These are phyloP conservation scores for Abramis brama DNA, from an alignment of 2,113 vertebrate genomes.

Conservation along the genomic window DNA sequence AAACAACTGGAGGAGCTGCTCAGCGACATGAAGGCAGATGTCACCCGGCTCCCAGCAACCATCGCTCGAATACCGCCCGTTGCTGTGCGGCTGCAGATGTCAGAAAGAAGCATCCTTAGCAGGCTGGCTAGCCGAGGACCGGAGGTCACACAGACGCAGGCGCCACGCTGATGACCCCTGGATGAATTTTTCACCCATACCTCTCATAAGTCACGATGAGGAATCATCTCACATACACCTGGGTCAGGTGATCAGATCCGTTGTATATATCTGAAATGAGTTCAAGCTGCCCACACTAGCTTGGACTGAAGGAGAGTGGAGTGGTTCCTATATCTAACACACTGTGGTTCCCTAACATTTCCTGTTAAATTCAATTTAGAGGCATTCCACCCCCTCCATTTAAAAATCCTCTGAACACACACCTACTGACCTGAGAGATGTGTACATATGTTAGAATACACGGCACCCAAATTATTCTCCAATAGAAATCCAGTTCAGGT, in stretches of 20 bases:
- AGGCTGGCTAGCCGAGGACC: slow-evolving; percentile 92
- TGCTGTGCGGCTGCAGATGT: slow-evolving; percentile 96
- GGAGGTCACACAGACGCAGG: slow-evolving; percentile 87
- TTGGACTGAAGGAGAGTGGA: slow-evolving; percentile 7
- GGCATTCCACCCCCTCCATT: slow-evolving; percentile 21
- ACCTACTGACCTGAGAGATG: slow-evolving; percentile 5
- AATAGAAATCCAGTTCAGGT: slow-evolving; percentile 28
- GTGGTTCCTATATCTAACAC: neutral
- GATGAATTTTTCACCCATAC: neutral
- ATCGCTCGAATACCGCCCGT: slow-evolving; percentile 96
- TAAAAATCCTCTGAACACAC: neutral
- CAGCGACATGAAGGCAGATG: slow-evolving; percentile 98
- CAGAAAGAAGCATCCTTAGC: slow-evolving; percentile 96
- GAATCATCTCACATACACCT: slow-evolving; percentile 18
- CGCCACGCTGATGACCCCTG: slow-evolving; percentile 69
- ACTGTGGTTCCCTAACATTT: slow-evolving; percentile 21
- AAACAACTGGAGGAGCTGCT: slow-evolving; percentile 98
- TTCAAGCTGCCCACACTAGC: slow-evolving; percentile 6
- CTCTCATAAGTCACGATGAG: slow-evolving; percentile 32
- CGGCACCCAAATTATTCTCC: neutral
- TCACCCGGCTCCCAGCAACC: slow-evolving; percentile 93
- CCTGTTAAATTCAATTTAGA: slow-evolving; percentile 21
- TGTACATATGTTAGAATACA: slow-evolving; percentile 2
- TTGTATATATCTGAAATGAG: slow-evolving; percentile 16
- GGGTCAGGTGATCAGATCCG: slow-evolving; percentile 29